Percentiles rank a stretch among this genome's conserved stretches.
These are phyloP conservation scores for Dendrocopos noguchii DNA, from an alignment of 2,113 vertebrate species.

Conservation along the genomic window DNA sequence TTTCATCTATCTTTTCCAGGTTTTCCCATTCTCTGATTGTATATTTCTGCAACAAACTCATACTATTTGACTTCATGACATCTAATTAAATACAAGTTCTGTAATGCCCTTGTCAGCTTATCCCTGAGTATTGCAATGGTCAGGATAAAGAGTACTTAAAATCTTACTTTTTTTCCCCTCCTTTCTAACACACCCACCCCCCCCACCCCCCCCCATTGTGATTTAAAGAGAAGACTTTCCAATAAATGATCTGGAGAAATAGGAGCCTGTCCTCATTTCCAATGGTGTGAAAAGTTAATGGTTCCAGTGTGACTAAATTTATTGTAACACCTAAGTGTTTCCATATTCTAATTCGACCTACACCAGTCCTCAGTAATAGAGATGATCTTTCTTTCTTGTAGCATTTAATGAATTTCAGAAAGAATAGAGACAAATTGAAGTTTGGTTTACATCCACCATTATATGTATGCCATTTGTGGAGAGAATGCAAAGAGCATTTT, in stretches of 20 bases:
- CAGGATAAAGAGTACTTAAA: not conserved
- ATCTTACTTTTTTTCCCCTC: not conserved
- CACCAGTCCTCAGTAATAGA: not conserved
- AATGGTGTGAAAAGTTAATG: not conserved
- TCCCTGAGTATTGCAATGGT: not conserved
- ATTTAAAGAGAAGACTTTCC: slow-evolving; percentile 4
- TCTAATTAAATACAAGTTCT: not conserved
- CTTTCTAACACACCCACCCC: no score
- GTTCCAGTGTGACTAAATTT: not conserved
- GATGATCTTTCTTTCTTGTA: slow-evolving; percentile 3
- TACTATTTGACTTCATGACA: not conserved
- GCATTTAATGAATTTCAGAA: slow-evolving; percentile 14
- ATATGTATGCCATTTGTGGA: not conserved
- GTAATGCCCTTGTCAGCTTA: not conserved
- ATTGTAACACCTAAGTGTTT: not conserved
- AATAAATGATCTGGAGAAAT: not conserved
- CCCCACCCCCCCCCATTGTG: not conserved
- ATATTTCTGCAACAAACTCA: not conserved
- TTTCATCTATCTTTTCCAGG: not conserved
- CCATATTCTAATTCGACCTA: not conserved
- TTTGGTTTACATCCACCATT: not conserved
- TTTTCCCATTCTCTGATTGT: not conserved
- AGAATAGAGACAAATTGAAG: not conserved
- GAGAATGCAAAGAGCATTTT: not conserved
- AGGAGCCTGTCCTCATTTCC: not conserved